Conservation (phyloP, 2,797 vertebrate species). For the Melanotaenia trifasciata region DNA sequence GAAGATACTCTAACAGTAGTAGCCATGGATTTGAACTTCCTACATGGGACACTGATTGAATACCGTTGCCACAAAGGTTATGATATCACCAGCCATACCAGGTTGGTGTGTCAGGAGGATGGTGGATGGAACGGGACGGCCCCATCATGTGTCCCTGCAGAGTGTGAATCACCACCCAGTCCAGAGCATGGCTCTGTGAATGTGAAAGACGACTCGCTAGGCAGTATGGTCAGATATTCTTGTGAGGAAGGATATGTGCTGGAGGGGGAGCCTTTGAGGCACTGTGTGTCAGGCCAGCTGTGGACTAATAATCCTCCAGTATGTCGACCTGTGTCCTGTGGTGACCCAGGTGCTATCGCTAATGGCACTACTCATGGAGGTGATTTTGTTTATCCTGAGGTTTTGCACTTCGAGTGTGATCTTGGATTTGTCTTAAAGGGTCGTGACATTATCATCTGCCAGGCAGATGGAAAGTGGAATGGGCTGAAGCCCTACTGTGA, state of each 20-base stretch:
- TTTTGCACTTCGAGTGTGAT: conserved; percentile 86
- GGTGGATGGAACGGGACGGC: conserved; percentile 95
- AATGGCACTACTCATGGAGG: conserved; percentile 84
- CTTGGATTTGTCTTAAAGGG: conserved; percentile 90
- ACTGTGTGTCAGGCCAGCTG: conserved; percentile 86
- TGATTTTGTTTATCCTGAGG: conserved; percentile 81
- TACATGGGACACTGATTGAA: conserved; percentile 86
- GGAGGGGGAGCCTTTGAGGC: conserved; percentile 85
- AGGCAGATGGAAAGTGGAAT: conserved; percentile 87
- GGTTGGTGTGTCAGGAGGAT: conserved; percentile 91
- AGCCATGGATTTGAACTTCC: conserved; percentile 84
- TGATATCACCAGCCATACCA: conserved; percentile 83
- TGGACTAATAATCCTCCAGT: conserved; percentile 88
- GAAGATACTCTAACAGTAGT: conserved; percentile 38
- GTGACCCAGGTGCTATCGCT: conserved; percentile 79
- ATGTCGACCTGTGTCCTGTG: conserved; percentile 85
- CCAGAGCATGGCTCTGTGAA: conserved; percentile 89
- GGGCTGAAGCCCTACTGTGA: conserved; percentile 87
- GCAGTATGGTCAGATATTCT: conserved; percentile 85
- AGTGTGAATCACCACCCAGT: conserved; percentile 84
- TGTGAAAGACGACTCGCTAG: conserved; percentile 85
- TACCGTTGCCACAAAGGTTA: conserved; percentile 91
- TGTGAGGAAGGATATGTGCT: conserved; percentile 90
- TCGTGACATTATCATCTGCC: conserved; percentile 82
- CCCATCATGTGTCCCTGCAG: conserved; percentile 87